These are phyloP conservation scores for Sandelia bainsii DNA, from an alignment of 2,797 vertebrate species.

Conservation along the genomic window DNA sequence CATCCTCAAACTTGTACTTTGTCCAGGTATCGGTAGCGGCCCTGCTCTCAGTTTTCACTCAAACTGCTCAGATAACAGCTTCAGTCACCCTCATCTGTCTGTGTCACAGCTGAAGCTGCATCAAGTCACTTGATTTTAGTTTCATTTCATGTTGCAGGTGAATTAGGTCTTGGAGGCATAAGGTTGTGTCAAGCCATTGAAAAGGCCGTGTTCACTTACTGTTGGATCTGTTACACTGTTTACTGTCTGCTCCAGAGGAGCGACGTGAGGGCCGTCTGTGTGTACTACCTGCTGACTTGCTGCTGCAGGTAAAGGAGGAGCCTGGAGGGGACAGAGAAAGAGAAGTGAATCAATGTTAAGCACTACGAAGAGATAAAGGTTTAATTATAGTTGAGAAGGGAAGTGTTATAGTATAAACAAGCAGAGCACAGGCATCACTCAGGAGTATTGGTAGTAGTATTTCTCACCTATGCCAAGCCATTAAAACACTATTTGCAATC, in stretches of 20 bases:
- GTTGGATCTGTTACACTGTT: constrained; percentile 17
- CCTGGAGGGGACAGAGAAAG: constrained; percentile 43
- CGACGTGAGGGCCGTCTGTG: constrained; percentile 16
- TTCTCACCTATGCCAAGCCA: constrained; percentile 30
- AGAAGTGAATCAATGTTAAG: background rate
- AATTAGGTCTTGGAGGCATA: background rate
- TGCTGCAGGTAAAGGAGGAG: constrained; percentile 52
- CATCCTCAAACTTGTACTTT: background rate
- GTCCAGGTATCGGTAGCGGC: constrained; percentile 14
- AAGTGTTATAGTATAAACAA: background rate
- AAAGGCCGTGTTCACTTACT: constrained; percentile 11
- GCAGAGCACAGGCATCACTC: background rate
- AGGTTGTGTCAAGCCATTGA: background rate
- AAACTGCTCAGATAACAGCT: background rate
- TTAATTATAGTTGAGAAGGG: background rate
- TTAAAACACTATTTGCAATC: constrained; percentile 63
- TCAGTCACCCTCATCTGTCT: constrained; percentile 4
- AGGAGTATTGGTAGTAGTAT: constrained; percentile 29
- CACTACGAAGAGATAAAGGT: too few relatives aligned
- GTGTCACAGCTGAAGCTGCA: background rate
- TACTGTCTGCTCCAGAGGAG: constrained; percentile 34
- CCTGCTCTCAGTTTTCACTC: constrained; percentile 42
- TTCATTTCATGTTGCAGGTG: constrained; percentile 35
- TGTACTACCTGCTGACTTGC: constrained; percentile 52
- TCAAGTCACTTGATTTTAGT: constrained; percentile 10